A percentile compares a stretch with the other conserved stretches of the same genome.
phyloP scores from a whole-genome alignment of 1,140 invertebrate species.

The Aradophagus sp. region DNA sequence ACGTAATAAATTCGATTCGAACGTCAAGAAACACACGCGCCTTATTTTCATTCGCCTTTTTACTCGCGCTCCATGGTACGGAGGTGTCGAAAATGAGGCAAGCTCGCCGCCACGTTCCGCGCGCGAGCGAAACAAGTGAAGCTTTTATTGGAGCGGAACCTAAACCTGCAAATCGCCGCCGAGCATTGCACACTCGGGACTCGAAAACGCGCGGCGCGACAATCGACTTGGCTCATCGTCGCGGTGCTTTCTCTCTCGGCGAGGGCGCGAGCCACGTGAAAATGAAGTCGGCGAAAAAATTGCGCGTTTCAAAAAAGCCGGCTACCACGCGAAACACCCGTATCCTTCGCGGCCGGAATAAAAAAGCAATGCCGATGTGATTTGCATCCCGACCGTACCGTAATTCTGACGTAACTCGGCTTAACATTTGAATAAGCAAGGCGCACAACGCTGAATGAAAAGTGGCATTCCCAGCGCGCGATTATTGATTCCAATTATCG shows the following conservation, averaged over 20 bases:
- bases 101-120: slow-evolving; percentile 19
- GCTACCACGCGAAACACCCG: background rate
- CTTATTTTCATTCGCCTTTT: too few species aligned
- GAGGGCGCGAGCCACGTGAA: too few species aligned
- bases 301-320: background rate
- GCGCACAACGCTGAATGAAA: slow-evolving; percentile 19
- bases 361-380: slow-evolving; percentile 30
- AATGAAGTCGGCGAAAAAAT: slow-evolving; percentile 31
- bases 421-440: slow-evolving; percentile 44
- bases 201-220: too few species aligned
- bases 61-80: too few species aligned
- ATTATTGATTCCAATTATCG: slow-evolving; percentile 18
- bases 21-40: too few species aligned
- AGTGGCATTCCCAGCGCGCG: background rate
- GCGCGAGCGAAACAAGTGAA: slow-evolving; percentile 25
- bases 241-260: too few species aligned
- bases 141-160: slow-evolving; percentile 43
- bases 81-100: slow-evolving; percentile 18
- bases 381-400: slow-evolving; percentile 28
- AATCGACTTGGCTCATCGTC: too few species aligned
- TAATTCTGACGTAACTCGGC: slow-evolving; percentile 43
- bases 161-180: slow-evolving; percentile 17
- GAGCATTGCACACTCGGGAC: too few species aligned
- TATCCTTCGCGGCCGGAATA: slow-evolving; percentile 30
- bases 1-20: too few species aligned